phyloP scores from a whole-genome alignment of 1,140 invertebrate genomes.

The Babylonia areolata region DNA sequence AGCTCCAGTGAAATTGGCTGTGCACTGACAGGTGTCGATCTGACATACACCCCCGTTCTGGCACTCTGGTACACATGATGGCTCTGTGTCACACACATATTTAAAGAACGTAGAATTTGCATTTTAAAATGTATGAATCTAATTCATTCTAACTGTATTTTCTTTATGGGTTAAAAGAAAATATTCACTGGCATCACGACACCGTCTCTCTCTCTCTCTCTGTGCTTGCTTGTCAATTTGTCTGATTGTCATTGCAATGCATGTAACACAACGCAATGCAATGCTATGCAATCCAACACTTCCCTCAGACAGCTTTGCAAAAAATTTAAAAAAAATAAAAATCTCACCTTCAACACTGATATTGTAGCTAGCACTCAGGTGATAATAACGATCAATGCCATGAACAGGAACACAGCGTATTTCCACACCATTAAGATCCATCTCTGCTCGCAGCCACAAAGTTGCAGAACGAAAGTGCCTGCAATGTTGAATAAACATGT shows the following conservation, averaged over 20 bases:
- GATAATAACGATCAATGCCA: neutral
- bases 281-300: no score
- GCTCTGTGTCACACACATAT: neutral
- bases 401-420: neutral
- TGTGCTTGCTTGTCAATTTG: no score
- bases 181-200: no score
- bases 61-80: neutral
- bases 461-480: neutral
- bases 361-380: constrained; percentile 1
- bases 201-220: no score
- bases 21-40: neutral
- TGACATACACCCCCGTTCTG: constrained; percentile 3
- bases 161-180: no score
- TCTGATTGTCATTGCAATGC: no score
- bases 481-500: neutral
- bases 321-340: neutral
- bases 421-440: neutral
- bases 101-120: no score
- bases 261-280: no score
- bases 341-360: neutral
- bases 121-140: no score
- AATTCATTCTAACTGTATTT: no score
- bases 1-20: neutral
- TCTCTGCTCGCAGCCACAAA: neutral
- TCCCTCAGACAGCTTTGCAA: no score